Base-by-base conservation (phyloP, 1,140 invertebrate species). In the Berghia stephanieae region DNA sequence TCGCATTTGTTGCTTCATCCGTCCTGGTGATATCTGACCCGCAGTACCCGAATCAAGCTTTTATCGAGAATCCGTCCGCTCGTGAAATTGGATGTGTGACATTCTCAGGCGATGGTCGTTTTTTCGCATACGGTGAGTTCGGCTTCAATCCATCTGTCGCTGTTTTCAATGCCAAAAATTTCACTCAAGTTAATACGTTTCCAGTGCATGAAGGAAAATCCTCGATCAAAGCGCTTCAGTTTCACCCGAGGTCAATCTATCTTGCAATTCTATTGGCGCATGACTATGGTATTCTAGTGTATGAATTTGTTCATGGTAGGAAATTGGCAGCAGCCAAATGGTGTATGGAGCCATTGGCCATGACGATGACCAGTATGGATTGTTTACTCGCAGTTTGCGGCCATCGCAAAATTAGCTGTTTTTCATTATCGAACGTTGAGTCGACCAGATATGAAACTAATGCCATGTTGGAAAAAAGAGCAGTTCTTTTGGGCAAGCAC, bases 91-190 rank as follows among this genome's bases (percentile, higher is more conserved):
- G 40, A 21, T 67, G 74, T 34, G 31, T 49, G 4, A 18, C 16
- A 21, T 76, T 76, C 44, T 67, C 74, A 2, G 60, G 46, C 1
- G 74, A 76, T 43, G 74, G 63, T 49, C n/a, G 43, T 5, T 31
- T 76, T n/a, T 31, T 76, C n/a, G 74, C 74, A 34, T 76, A 67
- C n/a, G 74, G 74, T 24, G 74, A 76, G 40, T 3, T 21, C n/a
- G 74, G 74, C 13, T 13, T 76, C 4, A 76, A 76, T 24, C 74
- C 74, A 2, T 60, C 40, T 16, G 63, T 76, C 8, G 31, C 63
- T 18, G 27, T 76, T 27, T 76, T 60, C 60, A 21, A 21, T 2
- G 6, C 38, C n/a, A 66, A 68, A 49, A 63, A 76, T 10, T 36
- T 13, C 27, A 76, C 46, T 21, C 42, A 76, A 36, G 24, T 24